Conservation (phyloP, 2,888 invertebrate species). For the Pyrgus malvae region DNA sequence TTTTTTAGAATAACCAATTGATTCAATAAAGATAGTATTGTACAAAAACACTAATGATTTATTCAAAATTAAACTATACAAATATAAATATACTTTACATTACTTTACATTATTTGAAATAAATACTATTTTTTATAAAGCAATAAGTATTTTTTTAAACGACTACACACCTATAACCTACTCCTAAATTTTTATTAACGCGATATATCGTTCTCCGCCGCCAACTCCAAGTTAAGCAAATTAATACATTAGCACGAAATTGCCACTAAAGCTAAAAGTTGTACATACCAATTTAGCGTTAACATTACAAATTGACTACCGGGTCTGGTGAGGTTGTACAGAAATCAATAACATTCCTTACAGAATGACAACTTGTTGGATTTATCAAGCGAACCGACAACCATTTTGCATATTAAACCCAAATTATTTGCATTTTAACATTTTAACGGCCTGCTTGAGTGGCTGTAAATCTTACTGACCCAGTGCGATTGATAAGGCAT, state of each 20-base stretch:
- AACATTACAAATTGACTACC: conserved; percentile 15
- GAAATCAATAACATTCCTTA: conserved; percentile 25
- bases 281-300: conserved; percentile 15
- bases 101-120: no score
- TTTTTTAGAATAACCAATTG: no score
- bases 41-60: no score
- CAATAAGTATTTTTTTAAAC: no score
- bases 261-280: conserved; percentile 3
- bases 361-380: conserved; percentile 18
- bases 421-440: conserved; percentile 27
- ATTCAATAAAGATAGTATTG: no score
- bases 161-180: no score
- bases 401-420: conserved; percentile 22
- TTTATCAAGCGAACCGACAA: conserved; percentile 10
- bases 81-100: no score
- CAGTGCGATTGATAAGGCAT: conserved; percentile 19
- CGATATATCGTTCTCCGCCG: no score
- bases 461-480: conserved; percentile 20
- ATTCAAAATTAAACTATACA: no score
- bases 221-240: background rate
- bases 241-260: background rate
- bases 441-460: conserved; percentile 21
- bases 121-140: no score
- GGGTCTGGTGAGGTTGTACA: background rate
- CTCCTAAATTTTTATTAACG: no score